These are phyloP conservation scores for Etia nguti DNA, from an alignment of 2,113 vertebrate species.

Conservation along the genomic window DNA sequence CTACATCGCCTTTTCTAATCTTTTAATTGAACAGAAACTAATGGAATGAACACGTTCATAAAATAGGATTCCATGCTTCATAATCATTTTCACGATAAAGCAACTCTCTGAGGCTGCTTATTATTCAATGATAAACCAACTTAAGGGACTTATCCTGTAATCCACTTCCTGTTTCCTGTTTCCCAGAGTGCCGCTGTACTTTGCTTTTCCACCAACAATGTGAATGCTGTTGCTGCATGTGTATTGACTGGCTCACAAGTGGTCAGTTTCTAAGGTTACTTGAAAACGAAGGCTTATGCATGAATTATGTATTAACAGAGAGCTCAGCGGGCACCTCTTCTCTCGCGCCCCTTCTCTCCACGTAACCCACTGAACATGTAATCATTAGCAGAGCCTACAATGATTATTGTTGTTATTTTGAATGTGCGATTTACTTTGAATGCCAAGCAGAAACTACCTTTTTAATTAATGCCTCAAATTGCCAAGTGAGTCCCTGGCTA, in stretches of 20 bases:
- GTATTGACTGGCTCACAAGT: neutral
- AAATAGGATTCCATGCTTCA: constrained; percentile 21
- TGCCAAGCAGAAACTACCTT: neutral
- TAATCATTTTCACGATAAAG: constrained; percentile 10
- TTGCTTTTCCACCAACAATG: neutral
- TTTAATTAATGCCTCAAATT: constrained; percentile 34
- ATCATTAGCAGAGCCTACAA: neutral
- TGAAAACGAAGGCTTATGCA: neutral
- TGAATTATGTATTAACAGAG: constrained; percentile 21
- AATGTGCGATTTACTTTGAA: constrained; percentile 2
- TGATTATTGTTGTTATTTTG: neutral
- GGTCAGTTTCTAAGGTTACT: constrained; percentile 13
- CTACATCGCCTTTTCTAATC: constrained; percentile 58
- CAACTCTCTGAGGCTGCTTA: constrained; percentile 6
- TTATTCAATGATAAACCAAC: neutral
- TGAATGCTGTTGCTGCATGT: neutral
- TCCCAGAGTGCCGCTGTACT: neutral
- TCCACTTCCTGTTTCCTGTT: neutral
- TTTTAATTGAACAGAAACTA: constrained; percentile 61
- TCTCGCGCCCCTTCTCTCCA: neutral
- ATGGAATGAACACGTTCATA: constrained; percentile 32
- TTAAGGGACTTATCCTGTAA: constrained; percentile 6
- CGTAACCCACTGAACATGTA: neutral
- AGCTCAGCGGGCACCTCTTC: neutral
- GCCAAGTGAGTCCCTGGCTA: constrained; percentile 25